These are phyloP conservation scores for Hydriomena furcata DNA, from an alignment of 2,888 invertebrate species.

Conservation along the genomic window DNA sequence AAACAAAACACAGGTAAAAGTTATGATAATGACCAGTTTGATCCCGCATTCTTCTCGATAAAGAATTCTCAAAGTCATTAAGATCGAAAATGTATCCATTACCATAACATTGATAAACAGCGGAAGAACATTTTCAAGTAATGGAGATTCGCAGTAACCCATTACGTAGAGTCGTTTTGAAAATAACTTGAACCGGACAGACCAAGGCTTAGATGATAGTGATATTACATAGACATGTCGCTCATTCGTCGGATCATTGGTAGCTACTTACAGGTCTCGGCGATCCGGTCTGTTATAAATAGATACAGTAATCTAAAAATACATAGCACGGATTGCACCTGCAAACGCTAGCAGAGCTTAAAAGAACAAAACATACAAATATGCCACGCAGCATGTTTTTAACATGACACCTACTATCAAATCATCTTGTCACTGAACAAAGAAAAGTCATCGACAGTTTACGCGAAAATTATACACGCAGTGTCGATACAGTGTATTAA, in stretches of 20 bases:
- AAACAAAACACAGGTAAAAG: neutral
- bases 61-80: constrained; percentile 3
- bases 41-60: neutral
- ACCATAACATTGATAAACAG: constrained; percentile 12
- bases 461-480: constrained; percentile 15
- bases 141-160: constrained; percentile 13
- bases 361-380: constrained; percentile 21
- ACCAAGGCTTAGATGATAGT: constrained; percentile 35
- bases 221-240: constrained; percentile 40
- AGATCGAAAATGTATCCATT: constrained; percentile 9
- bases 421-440: constrained; percentile 19
- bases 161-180: constrained; percentile 9
- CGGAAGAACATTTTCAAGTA: constrained; percentile 8
- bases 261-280: constrained; percentile 56
- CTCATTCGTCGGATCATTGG: constrained; percentile 55
- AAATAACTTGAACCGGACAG: constrained; percentile 23
- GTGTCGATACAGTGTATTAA: constrained; percentile 16
- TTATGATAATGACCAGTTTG: neutral
- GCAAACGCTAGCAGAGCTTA: constrained; percentile 43
- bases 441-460: constrained; percentile 9
- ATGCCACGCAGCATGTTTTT: constrained; percentile 19
- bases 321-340: constrained; percentile 72
- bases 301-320: constrained; percentile 69
- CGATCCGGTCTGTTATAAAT: constrained; percentile 76
- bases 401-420: constrained; percentile 13